A percentile compares a stretch with the other conserved stretches of the same genome.
These are phyloP conservation scores for Hydrochoerus hydrochaeris DNA, from an alignment of 2,113 vertebrate species.

Conservation along the genomic window DNA sequence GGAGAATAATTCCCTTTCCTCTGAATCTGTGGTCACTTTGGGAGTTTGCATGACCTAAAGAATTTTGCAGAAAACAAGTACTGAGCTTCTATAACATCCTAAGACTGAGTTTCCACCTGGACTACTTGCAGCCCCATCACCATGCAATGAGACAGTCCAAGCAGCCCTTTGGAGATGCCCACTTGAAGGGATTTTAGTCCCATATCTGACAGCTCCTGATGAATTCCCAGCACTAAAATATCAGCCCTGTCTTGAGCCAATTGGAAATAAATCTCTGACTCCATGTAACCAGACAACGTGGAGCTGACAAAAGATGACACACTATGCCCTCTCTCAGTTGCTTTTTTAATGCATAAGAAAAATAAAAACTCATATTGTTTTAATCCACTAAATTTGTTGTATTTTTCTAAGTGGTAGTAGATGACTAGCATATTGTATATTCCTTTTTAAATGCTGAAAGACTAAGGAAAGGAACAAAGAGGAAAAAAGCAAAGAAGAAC, in stretches of 20 bases:
- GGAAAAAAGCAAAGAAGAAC: background rate
- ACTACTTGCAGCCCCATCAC: conserved; percentile 53
- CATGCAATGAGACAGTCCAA: conserved; percentile 54
- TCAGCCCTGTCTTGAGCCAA: background rate
- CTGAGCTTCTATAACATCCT: background rate
- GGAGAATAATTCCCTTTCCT: background rate
- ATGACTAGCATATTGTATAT: background rate
- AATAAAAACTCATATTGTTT: background rate
- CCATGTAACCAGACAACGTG: background rate
- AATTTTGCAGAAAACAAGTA: background rate
- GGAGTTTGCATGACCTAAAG: background rate
- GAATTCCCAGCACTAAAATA: background rate
- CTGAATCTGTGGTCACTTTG: background rate
- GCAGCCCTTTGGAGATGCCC: background rate
- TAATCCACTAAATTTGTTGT: background rate
- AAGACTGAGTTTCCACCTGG: background rate
- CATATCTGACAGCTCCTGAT: background rate
- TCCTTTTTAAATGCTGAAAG: background rate
- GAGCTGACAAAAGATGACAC: background rate
- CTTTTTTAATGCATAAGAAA: background rate
- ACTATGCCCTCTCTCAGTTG: background rate
- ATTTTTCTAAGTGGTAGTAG: background rate
- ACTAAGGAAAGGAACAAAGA: background rate
- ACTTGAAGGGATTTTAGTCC: background rate
- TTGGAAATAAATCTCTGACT: background rate